A percentile compares a stretch with the other conserved stretches of the same genome.
phyloP scores from a whole-genome alignment of 2,113 vertebrate species.

The Salvator merianae region DNA sequence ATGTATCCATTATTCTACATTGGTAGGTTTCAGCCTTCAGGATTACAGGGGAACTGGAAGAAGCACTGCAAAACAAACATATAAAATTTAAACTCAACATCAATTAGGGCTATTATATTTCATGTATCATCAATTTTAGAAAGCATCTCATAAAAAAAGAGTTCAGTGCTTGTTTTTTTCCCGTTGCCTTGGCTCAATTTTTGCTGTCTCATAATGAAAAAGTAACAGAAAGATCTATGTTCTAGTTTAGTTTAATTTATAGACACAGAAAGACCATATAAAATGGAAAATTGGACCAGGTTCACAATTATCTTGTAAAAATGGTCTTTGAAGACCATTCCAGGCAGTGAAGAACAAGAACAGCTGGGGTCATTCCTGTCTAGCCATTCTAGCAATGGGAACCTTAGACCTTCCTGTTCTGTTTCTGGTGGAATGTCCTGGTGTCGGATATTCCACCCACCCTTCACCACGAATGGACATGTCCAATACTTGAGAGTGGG shows the following conservation, averaged over 20 bases:
- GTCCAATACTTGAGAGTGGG: too few relatives aligned
- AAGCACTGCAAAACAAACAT: background rate
- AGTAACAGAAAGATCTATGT: constrained; percentile 15
- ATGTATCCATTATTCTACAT: background rate
- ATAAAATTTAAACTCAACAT: constrained; percentile 11
- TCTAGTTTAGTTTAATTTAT: background rate
- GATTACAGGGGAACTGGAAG: background rate
- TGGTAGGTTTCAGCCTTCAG: background rate
- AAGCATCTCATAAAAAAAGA: constrained; percentile 22
- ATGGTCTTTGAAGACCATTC: too few relatives aligned
- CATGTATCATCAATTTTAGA: constrained; percentile 40
- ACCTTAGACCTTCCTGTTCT: too few relatives aligned
- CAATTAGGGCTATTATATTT: constrained; percentile 28
- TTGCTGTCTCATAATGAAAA: constrained; percentile 16
- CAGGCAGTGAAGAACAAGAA: too few relatives aligned
- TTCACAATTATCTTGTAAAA: too few relatives aligned
- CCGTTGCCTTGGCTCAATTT: background rate
- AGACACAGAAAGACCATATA: too few relatives aligned
- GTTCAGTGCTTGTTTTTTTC: background rate
- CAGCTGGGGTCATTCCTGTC: too few relatives aligned
- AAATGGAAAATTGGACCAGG: too few relatives aligned
- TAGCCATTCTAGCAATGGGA: too few relatives aligned
- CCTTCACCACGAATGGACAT: too few relatives aligned
- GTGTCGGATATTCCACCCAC: too few relatives aligned
- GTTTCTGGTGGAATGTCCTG: too few relatives aligned